Base-by-base conservation (phyloP, 2,113 vertebrate genomes). In the Puntigrus tetrazona region DNA sequence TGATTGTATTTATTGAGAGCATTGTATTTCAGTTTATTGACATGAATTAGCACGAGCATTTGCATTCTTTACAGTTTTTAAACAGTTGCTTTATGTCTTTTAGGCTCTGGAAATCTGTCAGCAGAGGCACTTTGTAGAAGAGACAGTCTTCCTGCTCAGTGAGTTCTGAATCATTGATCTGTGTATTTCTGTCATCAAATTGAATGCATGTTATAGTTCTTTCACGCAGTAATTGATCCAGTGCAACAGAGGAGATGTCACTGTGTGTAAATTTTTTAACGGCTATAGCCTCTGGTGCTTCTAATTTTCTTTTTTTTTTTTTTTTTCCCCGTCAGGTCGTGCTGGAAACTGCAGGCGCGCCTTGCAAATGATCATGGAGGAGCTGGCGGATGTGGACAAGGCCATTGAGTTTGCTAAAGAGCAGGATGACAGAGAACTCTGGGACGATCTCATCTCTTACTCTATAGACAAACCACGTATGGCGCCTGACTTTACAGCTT, bases 361-460 rank as follows among this genome's bases (percentile, higher is more conserved):
- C 14, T 90, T 99, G 83, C 98, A 99, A 94, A 99, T 99, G 98
- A 99, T 99, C 89, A 99, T 98, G 97, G 96, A 98, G 89, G 97
- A 99, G 87, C 81, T 98, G 86, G 94, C 91, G 29, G 94, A 99
- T 5, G 98, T 99, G 75, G 98, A 99, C 91, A 99, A 99, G 91
- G 98, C 98, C 52, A 99, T 99, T 78, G 98, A 99, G 84, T 99
- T 99, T 88, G 98, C 98, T 72, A 99, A 99, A 91, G 98, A 99
- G 82, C 98, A 99, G 89, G 98, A 99, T 7, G 98, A 99, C 8
- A 95, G 92, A 55, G 98, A 99, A 86, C 96, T 99, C 52, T 99
- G 98, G 98, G 97, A 99, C 89, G 97, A 99, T 85, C 96, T 99
- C 84, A 99, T 99, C 91, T 94, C 97, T 2, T 98, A 98, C 90